Base-by-base conservation (phyloP, 2,113 vertebrate species). In the Malurus melanocephalus region DNA sequence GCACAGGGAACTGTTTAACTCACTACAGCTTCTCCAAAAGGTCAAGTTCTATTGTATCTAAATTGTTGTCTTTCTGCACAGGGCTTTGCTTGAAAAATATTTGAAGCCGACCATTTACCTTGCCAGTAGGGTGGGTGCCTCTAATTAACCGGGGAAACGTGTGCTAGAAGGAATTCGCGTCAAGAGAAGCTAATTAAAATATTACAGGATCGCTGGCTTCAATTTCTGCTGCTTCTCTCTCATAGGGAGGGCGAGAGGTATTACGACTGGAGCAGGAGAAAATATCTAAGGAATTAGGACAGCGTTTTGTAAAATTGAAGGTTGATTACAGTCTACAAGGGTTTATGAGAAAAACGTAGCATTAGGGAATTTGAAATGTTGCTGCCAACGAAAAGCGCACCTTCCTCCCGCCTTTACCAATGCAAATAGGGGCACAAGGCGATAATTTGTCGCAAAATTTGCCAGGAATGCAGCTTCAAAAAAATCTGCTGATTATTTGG, bases 1-100 rank as follows among this genome's bases (percentile, higher is more conserved):
- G 95, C 85, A 73, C 95, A 90, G 95, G 92, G 91, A 88, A 85
- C 68, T 83, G 65, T 94, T 95, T 94, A 93, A 95, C 86, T 95
- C 93, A 84, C 69, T 93, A 45, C 48, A 9, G 73, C 76, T 92
- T 97, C 96, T 96, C 87, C 69, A 60, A 93, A 95, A 96, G 92
- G 93, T 96, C 93, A 95, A 94, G 89, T 91, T 97, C 94, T 91
- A 81, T 72, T 94, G 78, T 82, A 74, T 46, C 59, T 75, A 88
- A 94, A 81, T 40, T 64, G 76, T 80, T 84, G 65, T 55, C 48
- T 55, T 82, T 88, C 85, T 80, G 61, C 56, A 59, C 23, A 26
- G 28, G 13, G 17, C 59, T 95, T 90, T 69, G 33, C 68, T 82
- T 33, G 60, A 78, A 84, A 87, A 90, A 85, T 73, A 53, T 5